Evolutionary conservation across 1,140 invertebrate genomes (phyloP).

Genomic region (Lepidurus apus): DNA sequence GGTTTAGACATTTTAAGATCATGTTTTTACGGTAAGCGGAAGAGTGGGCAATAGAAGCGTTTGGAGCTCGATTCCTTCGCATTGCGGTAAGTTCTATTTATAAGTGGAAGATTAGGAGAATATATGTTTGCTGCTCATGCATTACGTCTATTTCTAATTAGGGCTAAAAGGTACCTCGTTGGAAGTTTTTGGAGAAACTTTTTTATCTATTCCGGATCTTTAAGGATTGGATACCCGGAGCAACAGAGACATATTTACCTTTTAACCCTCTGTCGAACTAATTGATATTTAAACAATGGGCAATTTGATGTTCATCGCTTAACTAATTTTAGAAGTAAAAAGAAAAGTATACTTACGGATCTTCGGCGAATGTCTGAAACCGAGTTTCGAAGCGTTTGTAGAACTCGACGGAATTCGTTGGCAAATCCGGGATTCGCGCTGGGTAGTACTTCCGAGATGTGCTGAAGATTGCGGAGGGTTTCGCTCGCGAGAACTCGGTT

Average conservation of each 20-base stretch:
- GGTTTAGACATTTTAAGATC: background rate
- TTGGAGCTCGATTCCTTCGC: conserved; percentile 3
- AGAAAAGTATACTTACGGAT: background rate
- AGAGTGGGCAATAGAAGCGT: background rate
- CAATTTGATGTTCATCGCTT: too few species aligned
- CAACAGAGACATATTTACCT: too few species aligned
- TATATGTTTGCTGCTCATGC: too few species aligned
- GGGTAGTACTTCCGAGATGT: background rate
- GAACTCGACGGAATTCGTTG: background rate
- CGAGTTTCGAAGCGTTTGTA: background rate
- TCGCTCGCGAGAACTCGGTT: background rate
- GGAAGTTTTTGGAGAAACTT: too few species aligned
- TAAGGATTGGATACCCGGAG: too few species aligned
- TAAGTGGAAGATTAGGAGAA: too few species aligned
- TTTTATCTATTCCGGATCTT: too few species aligned
- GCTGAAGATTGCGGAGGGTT: background rate
- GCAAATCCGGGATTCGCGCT: background rate
- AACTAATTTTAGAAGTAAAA: background rate
- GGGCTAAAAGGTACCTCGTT: too few species aligned
- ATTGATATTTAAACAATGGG: too few species aligned
- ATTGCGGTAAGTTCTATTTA: background rate
- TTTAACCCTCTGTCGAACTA: too few species aligned
- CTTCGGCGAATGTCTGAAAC: background rate
- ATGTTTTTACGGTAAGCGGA: background rate
- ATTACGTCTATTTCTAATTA: too few species aligned